Percentiles rank a stretch among this genome's conserved stretches.
Evolutionary conservation across 2,888 invertebrate genomes (phyloP).

Genomic region (Brenthis ino): DNA sequence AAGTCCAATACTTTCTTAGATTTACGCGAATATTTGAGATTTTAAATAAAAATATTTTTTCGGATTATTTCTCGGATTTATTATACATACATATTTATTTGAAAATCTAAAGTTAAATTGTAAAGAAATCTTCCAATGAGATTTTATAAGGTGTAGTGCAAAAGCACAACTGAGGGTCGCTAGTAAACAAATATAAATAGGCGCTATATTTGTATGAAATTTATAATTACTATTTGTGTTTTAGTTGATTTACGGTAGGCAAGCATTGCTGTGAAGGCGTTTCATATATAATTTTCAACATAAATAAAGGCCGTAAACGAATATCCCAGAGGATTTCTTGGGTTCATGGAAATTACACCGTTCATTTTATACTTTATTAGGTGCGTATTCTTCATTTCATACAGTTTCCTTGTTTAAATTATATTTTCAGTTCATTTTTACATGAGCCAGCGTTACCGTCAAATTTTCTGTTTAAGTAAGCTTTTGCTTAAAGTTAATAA

Average conservation of each 20-base stretch:
- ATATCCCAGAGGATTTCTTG: constrained; percentile 24
- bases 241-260: constrained; percentile 4
- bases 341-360: constrained; percentile 30
- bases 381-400: constrained; percentile 20
- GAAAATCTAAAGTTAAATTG: no score
- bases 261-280: constrained; percentile 7
- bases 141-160: background rate
- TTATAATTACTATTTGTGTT: constrained; percentile 6
- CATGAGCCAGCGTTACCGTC: constrained; percentile 21
- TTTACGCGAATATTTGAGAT: no score
- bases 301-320: constrained; percentile 22
- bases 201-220: background rate
- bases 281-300: constrained; percentile 25
- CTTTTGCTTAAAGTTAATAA: background rate
- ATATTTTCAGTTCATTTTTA: constrained; percentile 25
- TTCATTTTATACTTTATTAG: constrained; percentile 36
- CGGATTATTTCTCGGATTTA: no score
- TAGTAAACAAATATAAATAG: background rate
- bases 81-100: no score
- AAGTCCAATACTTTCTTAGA: no score
- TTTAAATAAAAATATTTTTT: no score
- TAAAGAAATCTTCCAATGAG: no score
- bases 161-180: background rate
- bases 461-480: constrained; percentile 37
- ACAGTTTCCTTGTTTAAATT: constrained; percentile 17